These are phyloP conservation scores for Chaetops frenatus DNA, from an alignment of 2,113 vertebrate genomes.

Conservation along the genomic window DNA sequence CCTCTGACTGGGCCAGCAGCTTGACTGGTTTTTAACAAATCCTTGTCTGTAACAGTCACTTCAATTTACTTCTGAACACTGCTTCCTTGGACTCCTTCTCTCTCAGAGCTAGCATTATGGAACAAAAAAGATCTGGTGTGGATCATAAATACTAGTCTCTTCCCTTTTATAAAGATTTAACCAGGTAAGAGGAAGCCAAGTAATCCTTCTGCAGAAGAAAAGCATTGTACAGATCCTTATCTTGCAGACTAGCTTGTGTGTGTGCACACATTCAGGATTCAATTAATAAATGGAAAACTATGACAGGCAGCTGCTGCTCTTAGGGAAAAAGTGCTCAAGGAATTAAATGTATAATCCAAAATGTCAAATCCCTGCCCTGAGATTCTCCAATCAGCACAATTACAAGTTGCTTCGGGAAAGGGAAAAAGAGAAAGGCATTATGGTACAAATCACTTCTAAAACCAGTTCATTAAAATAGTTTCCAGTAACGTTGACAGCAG, in stretches of 20 bases:
- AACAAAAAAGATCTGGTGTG: not conserved
- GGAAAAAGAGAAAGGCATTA: not conserved
- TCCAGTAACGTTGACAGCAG: not conserved
- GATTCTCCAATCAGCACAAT: not conserved
- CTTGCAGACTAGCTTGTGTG: not conserved
- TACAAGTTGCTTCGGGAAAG: conserved; percentile 8
- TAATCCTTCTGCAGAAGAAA: not conserved
- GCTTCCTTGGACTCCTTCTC: not conserved
- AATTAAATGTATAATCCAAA: conserved; percentile 32
- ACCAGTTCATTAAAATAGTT: not conserved
- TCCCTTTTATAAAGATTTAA: not conserved
- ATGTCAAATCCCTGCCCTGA: conserved; percentile 8
- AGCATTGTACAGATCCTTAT: not conserved
- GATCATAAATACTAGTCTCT: not conserved
- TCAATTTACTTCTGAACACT: not conserved
- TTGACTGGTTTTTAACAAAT: not conserved
- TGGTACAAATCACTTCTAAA: not conserved
- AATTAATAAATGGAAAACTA: not conserved
- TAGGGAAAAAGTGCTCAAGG: not conserved
- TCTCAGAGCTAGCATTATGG: not conserved
- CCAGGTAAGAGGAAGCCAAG: not conserved
- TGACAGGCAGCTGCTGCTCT: conserved; percentile 13
- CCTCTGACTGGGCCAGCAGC: conserved; percentile 3
- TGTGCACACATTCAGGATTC: not conserved
- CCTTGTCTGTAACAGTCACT: not conserved